phyloP scores from a whole-genome alignment of 2,888 invertebrate genomes.

The Pyrgus malvae region DNA sequence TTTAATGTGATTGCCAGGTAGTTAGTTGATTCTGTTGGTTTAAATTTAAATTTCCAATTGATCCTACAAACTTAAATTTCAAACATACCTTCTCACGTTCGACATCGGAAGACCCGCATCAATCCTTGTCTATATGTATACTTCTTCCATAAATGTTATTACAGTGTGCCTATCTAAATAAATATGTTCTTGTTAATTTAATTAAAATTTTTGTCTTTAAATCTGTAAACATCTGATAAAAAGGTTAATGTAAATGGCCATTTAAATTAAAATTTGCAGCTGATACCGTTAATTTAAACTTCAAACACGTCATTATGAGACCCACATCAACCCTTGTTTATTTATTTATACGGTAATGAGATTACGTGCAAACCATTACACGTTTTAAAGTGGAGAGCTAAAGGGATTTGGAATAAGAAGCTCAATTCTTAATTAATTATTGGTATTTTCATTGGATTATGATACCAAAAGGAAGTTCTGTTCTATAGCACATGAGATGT shows the following conservation, averaged over 20 bases:
- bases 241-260: neutral
- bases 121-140: constrained; percentile 54
- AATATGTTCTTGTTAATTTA: neutral
- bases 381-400: constrained; percentile 18
- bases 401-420: constrained; percentile 7
- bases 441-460: no score
- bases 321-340: constrained; percentile 62
- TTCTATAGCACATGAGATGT: no score
- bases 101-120: constrained; percentile 56
- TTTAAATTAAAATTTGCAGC: constrained; percentile 11
- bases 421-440: constrained; percentile 29
- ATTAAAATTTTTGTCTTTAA: neutral
- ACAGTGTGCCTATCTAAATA: no score
- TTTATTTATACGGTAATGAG: constrained; percentile 44
- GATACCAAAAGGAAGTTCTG: no score
- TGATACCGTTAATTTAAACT: constrained; percentile 15
- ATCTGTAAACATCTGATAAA: neutral
- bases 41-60: constrained; percentile 11
- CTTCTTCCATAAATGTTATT: no score
- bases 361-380: constrained; percentile 48
- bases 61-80: constrained; percentile 14
- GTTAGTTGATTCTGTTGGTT: no score
- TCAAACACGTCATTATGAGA: constrained; percentile 38
- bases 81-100: no score
- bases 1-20: no score